These are phyloP conservation scores for Engraulis encrasicolus DNA, from an alignment of 2,113 vertebrate genomes.

Conservation along the genomic window DNA sequence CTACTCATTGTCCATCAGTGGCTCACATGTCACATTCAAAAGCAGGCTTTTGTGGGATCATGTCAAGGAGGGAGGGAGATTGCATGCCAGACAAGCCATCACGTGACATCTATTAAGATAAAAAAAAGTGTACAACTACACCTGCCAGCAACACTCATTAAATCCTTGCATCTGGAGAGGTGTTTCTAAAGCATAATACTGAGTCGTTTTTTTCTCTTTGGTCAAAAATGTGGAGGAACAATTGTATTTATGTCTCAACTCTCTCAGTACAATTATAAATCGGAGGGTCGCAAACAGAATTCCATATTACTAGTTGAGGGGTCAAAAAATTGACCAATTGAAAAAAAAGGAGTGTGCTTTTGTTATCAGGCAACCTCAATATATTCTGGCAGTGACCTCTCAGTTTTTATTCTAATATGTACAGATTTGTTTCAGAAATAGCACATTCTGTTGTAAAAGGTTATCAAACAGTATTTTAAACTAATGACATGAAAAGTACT, in stretches of 20 bases:
- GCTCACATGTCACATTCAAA: background rate
- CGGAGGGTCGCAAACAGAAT: too few relatives aligned
- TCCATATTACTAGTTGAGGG: too few relatives aligned
- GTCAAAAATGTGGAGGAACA: too few relatives aligned
- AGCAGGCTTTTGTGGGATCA: background rate
- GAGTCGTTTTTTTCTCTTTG: too few relatives aligned
- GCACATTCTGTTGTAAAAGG: background rate
- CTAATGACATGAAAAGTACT: background rate
- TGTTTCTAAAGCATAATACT: too few relatives aligned
- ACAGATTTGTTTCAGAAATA: background rate
- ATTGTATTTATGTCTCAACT: too few relatives aligned
- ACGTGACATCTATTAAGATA: background rate
- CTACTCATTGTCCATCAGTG: background rate
- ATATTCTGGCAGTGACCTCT: background rate
- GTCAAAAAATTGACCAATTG: too few relatives aligned
- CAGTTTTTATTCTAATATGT: background rate
- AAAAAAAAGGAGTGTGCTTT: too few relatives aligned
- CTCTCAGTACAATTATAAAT: too few relatives aligned
- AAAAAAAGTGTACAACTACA: constrained; percentile 5
- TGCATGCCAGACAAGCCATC: constrained; percentile 5
- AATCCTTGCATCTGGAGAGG: background rate
- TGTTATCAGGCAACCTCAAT: background rate
- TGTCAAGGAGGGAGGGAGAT: background rate
- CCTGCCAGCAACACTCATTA: background rate
- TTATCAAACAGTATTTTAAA: background rate